phyloP scores from a whole-genome alignment of 2,113 vertebrate genomes.

The Mystacornis crossleyi region DNA sequence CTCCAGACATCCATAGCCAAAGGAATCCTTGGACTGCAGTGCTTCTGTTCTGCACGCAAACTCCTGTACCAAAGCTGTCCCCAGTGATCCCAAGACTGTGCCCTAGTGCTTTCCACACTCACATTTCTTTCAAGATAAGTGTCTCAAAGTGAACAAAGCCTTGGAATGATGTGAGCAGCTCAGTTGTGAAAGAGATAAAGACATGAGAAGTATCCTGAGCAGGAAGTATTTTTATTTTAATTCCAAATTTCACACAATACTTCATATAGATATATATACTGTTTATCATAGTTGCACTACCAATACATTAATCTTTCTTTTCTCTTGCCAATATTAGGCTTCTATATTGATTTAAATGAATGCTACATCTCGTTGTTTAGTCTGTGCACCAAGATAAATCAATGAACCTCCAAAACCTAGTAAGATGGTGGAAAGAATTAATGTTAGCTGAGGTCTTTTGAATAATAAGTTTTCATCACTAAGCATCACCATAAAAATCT shows the following conservation, averaged over 20 bases:
- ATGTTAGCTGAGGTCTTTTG: neutral
- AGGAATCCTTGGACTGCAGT: neutral
- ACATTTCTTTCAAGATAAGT: neutral
- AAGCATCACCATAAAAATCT: neutral
- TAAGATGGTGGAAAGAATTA: neutral
- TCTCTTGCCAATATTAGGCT: neutral
- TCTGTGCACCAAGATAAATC: conserved; percentile 37
- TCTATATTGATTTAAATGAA: conserved; percentile 54
- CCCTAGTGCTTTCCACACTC: neutral
- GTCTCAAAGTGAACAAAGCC: neutral
- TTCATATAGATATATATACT: neutral
- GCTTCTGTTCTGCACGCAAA: neutral
- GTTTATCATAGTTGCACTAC: neutral
- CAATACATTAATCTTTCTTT: neutral
- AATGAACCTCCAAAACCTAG: neutral
- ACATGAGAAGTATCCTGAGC: neutral
- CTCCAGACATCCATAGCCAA: neutral
- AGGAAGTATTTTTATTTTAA: neutral
- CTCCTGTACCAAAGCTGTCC: neutral
- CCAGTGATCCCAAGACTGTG: neutral
- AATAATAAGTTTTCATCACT: neutral
- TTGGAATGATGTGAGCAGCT: neutral
- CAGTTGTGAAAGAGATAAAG: neutral
- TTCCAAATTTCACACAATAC: neutral
- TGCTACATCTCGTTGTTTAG: conserved; percentile 10